Conservation (phyloP, 2,888 invertebrate genomes). For the Calameuta pallipes region DNA sequence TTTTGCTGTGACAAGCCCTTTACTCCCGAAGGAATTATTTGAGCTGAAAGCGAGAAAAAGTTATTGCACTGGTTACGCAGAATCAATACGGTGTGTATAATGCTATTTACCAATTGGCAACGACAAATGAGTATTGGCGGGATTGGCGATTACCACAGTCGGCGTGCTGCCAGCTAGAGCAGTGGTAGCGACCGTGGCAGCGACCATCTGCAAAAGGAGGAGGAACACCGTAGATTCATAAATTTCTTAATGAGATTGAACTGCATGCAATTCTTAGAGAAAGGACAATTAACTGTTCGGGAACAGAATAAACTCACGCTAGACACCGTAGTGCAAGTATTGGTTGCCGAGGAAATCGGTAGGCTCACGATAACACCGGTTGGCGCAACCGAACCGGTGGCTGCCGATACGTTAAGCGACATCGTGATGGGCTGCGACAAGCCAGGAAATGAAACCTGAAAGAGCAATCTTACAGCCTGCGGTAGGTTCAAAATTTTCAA, state of each 20-base stretch:
- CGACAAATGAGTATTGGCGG: constrained; percentile 65
- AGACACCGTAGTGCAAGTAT: constrained; percentile 64
- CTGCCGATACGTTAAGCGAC: constrained; percentile 79
- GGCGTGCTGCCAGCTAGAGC: constrained; percentile 60
- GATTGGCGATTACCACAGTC: constrained; percentile 65
- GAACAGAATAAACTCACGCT: constrained; percentile 52
- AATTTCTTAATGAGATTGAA: background rate
- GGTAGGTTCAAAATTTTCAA: no score
- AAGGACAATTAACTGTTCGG: no score
- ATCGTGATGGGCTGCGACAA: constrained; percentile 88
- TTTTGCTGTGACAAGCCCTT: constrained; percentile 62
- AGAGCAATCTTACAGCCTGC: constrained; percentile 12
- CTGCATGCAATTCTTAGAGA: background rate
- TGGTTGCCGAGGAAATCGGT: constrained; percentile 69
- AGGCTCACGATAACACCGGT: constrained; percentile 77
- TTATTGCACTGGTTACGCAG: no score
- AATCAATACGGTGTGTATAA: no score
- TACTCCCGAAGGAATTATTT: constrained; percentile 63
- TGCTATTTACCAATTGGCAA: constrained; percentile 60
- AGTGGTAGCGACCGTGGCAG: constrained; percentile 61
- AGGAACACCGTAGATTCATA: background rate
- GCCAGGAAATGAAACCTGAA: constrained; percentile 81
- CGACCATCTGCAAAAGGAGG: constrained; percentile 56
- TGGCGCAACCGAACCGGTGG: constrained; percentile 68
- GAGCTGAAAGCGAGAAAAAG: constrained; percentile 48